phyloP scores from a whole-genome alignment of 2,797 vertebrate genomes.

The Hephaestus fuliginosus region DNA sequence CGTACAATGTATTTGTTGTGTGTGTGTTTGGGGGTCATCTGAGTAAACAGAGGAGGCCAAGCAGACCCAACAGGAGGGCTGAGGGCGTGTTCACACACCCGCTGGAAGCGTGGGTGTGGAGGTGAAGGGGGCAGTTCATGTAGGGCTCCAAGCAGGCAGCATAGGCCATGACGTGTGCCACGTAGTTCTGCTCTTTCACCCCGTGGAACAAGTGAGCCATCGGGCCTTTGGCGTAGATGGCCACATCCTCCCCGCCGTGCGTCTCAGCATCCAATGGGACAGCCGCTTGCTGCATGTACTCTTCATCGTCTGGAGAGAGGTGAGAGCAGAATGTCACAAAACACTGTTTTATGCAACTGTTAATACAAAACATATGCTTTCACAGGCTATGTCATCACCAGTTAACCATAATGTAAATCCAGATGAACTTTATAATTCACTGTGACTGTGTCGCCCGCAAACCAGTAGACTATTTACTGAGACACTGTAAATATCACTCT shows the following conservation, averaged over 20 bases:
- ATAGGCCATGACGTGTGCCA: slow-evolving; percentile 90
- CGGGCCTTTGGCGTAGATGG: slow-evolving; percentile 89
- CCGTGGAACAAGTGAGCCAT: slow-evolving; percentile 91
- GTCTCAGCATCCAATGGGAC: slow-evolving; percentile 88
- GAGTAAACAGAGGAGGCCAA: slow-evolving; percentile 71
- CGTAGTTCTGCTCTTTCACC: slow-evolving; percentile 89
- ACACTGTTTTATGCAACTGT: background rate
- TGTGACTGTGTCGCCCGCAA: background rate
- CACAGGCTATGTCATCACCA: background rate
- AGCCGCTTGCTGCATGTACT: slow-evolving; percentile 90
- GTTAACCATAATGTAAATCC: background rate
- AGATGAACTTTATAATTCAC: background rate
- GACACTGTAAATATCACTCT: slow-evolving; percentile 6
- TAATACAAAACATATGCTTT: slow-evolving; percentile 19
- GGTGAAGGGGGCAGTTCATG: slow-evolving; percentile 79
- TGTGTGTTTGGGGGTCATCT: slow-evolving; percentile 76
- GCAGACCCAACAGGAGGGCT: slow-evolving; percentile 58
- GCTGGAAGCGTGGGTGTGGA: slow-evolving; percentile 41
- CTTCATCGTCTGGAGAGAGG: slow-evolving; percentile 81
- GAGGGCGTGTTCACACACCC: slow-evolving; percentile 37
- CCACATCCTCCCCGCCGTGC: slow-evolving; percentile 90
- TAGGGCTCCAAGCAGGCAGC: slow-evolving; percentile 89
- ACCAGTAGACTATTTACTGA: background rate
- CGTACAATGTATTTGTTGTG: slow-evolving; percentile 26
- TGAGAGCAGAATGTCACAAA: background rate